These are phyloP conservation scores for Brachyhypopomus occidentalis DNA, from an alignment of 2,113 vertebrate species.

Conservation along the genomic window DNA sequence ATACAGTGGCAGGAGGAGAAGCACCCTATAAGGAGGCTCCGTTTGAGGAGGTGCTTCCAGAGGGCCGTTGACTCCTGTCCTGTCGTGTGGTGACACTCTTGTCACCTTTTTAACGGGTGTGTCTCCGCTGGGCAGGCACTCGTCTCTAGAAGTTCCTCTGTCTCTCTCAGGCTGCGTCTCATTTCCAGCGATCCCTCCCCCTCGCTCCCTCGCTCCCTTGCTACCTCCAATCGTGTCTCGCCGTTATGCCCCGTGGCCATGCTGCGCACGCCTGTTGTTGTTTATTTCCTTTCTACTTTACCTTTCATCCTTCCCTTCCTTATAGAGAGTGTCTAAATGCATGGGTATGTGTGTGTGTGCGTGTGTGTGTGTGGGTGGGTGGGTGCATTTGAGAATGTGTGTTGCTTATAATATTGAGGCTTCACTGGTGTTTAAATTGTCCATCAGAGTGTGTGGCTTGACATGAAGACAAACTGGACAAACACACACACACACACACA, in stretches of 20 bases:
- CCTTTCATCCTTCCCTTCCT: slow-evolving; percentile 42
- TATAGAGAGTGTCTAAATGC: slow-evolving; percentile 64
- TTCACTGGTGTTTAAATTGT: slow-evolving; percentile 81
- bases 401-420: slow-evolving; percentile 87
- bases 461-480: slow-evolving; percentile 73
- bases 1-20: slow-evolving; percentile 66
- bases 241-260: slow-evolving; percentile 43
- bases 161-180: neutral
- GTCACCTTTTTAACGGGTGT: neutral
- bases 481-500: slow-evolving; percentile 65
- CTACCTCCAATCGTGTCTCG: slow-evolving; percentile 23
- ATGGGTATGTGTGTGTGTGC: slow-evolving; percentile 18
- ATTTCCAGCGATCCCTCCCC: slow-evolving; percentile 35
- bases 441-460: slow-evolving; percentile 77
- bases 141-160: neutral
- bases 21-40: slow-evolving; percentile 57
- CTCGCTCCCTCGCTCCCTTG: slow-evolving; percentile 19
- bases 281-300: slow-evolving; percentile 28
- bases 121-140: neutral
- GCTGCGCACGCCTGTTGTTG: neutral
- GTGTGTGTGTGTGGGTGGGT: slow-evolving; percentile 32
- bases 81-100: neutral
- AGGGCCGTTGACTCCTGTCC: slow-evolving; percentile 9
- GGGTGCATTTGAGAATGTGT: slow-evolving; percentile 14
- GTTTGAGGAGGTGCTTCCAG: slow-evolving; percentile 50